Evolutionary conservation across 2,797 vertebrate species (phyloP), one percentile per base, ranked within the genome.

Genomic region (Coreius guichenoti): DNA sequence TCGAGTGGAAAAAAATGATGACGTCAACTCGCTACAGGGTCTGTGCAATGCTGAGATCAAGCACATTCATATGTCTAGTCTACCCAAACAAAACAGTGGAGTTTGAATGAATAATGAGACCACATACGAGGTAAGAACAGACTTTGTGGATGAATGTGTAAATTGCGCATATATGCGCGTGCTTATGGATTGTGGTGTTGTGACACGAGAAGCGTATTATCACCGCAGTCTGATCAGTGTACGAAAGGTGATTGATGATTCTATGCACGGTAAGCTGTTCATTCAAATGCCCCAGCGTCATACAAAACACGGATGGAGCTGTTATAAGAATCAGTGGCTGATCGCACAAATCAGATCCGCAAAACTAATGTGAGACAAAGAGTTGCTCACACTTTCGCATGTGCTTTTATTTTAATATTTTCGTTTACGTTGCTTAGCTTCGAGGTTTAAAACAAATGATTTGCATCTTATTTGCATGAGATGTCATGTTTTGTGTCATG

Each of bases 11-110:
- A 45, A 54, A 87, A 79, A 58, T 58, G 85, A 81, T 90, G 89
- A 89, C 82, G 89, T 89, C 86, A 89, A 69, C 88, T 85, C 80
- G 79, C 84, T 63, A 76, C 86, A 47, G 81, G 77, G 68, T 87
- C 47, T 79, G 69, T 79, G 78, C 79, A 87, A 29, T 29, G 78
- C 69, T 23, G 70, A 74, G 29, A 61, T 45, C 31, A 70, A 78
- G 83, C 86, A 39, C 85, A 63, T 56, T 82, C 75, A 29, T n/a
- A 49, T 73, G 65, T 73, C 51, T 33, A 26, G 33, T 80, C 58
- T 70, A 83, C 72, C 69, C 29, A 76, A 70, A 43, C 67, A n/a
- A 72, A 87, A 81, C 63, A 74, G 61, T 39, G 21, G 63, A 82
- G 39, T 67, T 51, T 80, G 69, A 72, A 68, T 67, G 69, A 70